Conservation (phyloP, 2,797 vertebrate species). For the Gymnodraco acuticeps region DNA sequence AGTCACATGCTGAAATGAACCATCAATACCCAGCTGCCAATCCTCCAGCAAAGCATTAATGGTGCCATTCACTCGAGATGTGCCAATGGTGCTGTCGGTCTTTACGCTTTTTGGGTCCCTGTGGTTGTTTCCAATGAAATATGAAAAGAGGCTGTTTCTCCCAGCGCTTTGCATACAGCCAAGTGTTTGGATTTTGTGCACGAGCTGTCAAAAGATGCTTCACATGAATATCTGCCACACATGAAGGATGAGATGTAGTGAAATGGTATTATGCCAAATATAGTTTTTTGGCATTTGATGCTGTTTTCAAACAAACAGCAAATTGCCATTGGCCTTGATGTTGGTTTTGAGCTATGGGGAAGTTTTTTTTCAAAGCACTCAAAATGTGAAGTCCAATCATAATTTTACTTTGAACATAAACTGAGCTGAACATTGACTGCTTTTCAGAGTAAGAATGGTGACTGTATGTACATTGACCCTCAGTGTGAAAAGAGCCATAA, state of each 20-base stretch:
- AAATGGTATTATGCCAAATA: slow-evolving; percentile 43
- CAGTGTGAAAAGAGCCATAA: background rate
- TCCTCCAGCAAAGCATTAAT: slow-evolving; percentile 62
- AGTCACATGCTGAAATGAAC: slow-evolving; percentile 50
- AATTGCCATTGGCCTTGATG: slow-evolving; percentile 23
- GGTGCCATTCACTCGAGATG: slow-evolving; percentile 59
- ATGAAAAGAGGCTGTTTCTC: slow-evolving; percentile 47
- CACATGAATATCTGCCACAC: slow-evolving; percentile 42
- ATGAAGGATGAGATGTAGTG: slow-evolving; percentile 36
- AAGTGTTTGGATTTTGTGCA: slow-evolving; percentile 45
- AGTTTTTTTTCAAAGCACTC: slow-evolving; percentile 4
- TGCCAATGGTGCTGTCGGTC: slow-evolving; percentile 28
- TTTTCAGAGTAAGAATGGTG: background rate
- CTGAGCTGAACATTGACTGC: background rate
- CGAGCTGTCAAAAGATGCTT: slow-evolving; percentile 56
- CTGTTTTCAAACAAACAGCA: slow-evolving; percentile 37
- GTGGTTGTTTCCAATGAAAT: slow-evolving; percentile 48
- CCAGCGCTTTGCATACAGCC: slow-evolving; percentile 37
- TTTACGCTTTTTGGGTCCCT: slow-evolving; percentile 26
- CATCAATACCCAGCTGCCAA: slow-evolving; percentile 60
- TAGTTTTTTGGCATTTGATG: slow-evolving; percentile 21
- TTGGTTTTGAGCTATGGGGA: slow-evolving; percentile 8
- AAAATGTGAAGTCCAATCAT: slow-evolving; percentile 1
- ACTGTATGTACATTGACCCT: background rate
- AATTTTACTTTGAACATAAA: background rate